phyloP scores from a whole-genome alignment of 2,888 invertebrate genomes.

The Cryptops parisi region DNA sequence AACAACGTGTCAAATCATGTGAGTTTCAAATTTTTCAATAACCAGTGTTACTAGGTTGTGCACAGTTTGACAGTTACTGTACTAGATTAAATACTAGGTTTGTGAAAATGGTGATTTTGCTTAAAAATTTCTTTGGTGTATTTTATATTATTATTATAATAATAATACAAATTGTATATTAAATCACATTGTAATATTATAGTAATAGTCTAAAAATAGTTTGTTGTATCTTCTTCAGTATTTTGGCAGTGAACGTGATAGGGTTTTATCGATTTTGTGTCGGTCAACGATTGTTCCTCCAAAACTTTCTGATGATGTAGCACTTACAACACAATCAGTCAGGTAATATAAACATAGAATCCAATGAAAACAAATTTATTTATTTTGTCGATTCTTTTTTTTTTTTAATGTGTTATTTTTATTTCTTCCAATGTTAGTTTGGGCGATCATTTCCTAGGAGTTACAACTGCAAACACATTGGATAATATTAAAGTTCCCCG shows the following conservation, averaged over 20 bases:
- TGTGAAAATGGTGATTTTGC: too few species aligned
- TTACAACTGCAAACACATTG: slow-evolving; percentile 24
- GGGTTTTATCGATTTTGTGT: slow-evolving; percentile 25
- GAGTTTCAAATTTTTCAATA: not conserved
- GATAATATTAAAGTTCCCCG: not conserved
- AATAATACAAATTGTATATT: not conserved
- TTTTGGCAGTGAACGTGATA: slow-evolving; percentile 20
- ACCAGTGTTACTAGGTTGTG: not conserved
- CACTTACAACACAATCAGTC: slow-evolving; percentile 21
- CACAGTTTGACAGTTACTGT: slow-evolving; percentile 15
- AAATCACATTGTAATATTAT: slow-evolving; percentile 4
- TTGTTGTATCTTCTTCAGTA: slow-evolving; percentile 17
- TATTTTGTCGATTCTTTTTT: slow-evolving; percentile 4
- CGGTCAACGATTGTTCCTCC: slow-evolving; percentile 33
- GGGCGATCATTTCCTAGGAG: slow-evolving; percentile 35
- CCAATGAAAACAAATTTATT: not conserved
- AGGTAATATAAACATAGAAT: slow-evolving; percentile 16
- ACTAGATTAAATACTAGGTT: not conserved
- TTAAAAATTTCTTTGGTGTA: too few species aligned
- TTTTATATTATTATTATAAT: not conserved
- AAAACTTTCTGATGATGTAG: slow-evolving; percentile 21
- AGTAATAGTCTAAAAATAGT: too few species aligned
- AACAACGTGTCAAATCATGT: slow-evolving; percentile 33
- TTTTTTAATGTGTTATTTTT: not conserved
- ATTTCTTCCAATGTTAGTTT: slow-evolving; percentile 31